Evolutionary conservation across 2,797 vertebrate species (phyloP).

Genomic region (Arvicola amphibius): DNA sequence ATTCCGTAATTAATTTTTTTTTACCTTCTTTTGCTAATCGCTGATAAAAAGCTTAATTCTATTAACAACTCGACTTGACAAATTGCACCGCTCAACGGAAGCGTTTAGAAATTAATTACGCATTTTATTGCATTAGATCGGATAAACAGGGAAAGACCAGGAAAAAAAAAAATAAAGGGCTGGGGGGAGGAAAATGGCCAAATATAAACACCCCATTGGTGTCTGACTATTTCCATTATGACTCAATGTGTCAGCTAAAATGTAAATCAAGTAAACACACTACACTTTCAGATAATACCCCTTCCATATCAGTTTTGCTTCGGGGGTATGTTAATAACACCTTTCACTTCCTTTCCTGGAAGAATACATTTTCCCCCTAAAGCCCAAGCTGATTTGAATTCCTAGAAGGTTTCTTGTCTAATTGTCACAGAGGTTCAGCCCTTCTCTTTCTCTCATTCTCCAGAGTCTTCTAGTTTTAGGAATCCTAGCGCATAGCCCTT

Average conservation of each 20-base stretch:
- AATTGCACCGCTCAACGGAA: conserved; percentile 91
- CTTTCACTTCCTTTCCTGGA: not conserved
- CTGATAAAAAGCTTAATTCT: conserved; percentile 94
- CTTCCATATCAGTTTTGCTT: not conserved
- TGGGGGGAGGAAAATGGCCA: conserved; percentile 60
- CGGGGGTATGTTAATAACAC: not conserved
- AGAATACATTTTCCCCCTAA: not conserved
- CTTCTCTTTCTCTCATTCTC: not conserved
- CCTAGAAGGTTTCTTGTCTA: conserved; percentile 17
- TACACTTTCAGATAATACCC: not conserved
- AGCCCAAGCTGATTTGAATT: conserved; percentile 54
- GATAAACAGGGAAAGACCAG: conserved; percentile 87
- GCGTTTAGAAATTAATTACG: conserved; percentile 92
- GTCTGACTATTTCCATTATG: conserved; percentile 52
- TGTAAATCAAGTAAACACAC: conserved; percentile 44
- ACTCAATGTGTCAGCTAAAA: conserved; percentile 59
- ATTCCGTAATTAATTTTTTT: conserved; percentile 92
- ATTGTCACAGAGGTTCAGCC: conserved; percentile 49
- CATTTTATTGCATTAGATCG: conserved; percentile 91
- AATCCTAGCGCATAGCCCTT: conserved; percentile 11
- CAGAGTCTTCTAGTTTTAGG: conserved; percentile 34
- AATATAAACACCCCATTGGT: conserved; percentile 27
- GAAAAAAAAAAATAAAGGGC: conserved; percentile 78
- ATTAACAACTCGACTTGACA: conserved; percentile 92
- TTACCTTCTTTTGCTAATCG: conserved; percentile 91